Base-by-base conservation (phyloP, 2,797 vertebrate genomes). In the Sandelia bainsii region DNA sequence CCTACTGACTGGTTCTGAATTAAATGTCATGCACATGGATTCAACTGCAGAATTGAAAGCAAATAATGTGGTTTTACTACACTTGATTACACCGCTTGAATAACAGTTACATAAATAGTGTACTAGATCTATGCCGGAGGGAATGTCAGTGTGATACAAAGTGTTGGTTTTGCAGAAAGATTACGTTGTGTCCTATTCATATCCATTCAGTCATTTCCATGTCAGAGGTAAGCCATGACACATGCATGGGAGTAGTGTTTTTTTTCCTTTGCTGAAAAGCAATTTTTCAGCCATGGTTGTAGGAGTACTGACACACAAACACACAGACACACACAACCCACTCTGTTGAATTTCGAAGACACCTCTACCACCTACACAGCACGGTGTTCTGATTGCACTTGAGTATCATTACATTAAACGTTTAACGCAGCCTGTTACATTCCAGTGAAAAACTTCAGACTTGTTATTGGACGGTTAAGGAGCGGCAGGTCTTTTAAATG, bases 61-160 rank as follows among this genome's bases (percentile, higher is more conserved):
- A 86, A 87, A 85, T 70, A 80, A 85, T 68, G 83, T 61, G 0
- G 5, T 65, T 79, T 82, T 64, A 86, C 82, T 66, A 86, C 80
- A 86, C 71, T 84, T 78, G 72, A 88, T 88, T 88, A 89, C 82
- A 71, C 88, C 80, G 84, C 85, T 82, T 84, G 69, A 83, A 87
- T 84, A 87, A 85, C 80, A 77, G 85, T 89, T 87, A 89, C 84
- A 88, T 86, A 87, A 90, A 89, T 79, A 84, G 86, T 87, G 83
- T 91, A 74, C 81, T 77, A 85, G 72, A 84, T 86, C 72, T 81
- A 90, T 32, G 84, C 73, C 81, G 67, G 84, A 70, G 79, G 76
- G 83, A 73, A 75, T 45, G 78, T 82, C 72, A 60, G 79, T 64
- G 83, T 72, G 81, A 80, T 79, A 75, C 77, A 70, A 87, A 81